A percentile compares a stretch with the other conserved stretches of the same genome.
Evolutionary conservation across 2,797 vertebrate genomes (phyloP).

Genomic region (Avahi laniger): DNA sequence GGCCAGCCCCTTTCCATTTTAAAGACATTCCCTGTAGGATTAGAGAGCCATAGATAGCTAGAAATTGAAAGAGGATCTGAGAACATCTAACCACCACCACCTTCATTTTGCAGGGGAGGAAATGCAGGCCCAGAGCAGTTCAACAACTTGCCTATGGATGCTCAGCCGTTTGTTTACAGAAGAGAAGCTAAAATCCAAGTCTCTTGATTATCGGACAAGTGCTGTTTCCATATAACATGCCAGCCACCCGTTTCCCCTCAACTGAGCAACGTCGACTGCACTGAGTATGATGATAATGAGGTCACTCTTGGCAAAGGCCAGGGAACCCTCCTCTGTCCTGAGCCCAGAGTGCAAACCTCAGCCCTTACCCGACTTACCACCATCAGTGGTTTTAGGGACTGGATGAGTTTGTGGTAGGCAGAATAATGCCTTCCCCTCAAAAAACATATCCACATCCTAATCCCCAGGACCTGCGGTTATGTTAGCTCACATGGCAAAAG

Average conservation of each 20-base stretch:
- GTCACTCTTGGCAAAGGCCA: background rate
- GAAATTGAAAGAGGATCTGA: background rate
- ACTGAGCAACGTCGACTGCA: background rate
- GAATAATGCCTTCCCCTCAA: fast-evolving
- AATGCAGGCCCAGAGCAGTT: background rate
- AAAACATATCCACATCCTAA: background rate
- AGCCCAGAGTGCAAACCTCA: background rate
- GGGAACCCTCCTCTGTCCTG: background rate
- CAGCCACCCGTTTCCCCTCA: background rate
- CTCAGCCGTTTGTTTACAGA: background rate
- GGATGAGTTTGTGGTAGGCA: background rate
- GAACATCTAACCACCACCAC: background rate
- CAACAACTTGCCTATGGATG: background rate
- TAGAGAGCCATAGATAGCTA: background rate
- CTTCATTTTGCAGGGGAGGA: background rate
- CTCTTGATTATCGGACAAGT: background rate
- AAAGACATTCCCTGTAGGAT: background rate
- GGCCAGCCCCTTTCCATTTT: background rate
- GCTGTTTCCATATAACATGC: background rate
- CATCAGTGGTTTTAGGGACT: background rate
- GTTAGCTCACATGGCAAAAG: background rate
- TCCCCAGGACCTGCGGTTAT: background rate
- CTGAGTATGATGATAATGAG: background rate
- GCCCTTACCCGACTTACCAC: background rate
- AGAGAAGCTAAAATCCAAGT: background rate